A percentile compares a stretch with the other conserved stretches of the same genome.
These are phyloP conservation scores for Trogon surrucura DNA, from an alignment of 2,113 vertebrate species.

Conservation along the genomic window DNA sequence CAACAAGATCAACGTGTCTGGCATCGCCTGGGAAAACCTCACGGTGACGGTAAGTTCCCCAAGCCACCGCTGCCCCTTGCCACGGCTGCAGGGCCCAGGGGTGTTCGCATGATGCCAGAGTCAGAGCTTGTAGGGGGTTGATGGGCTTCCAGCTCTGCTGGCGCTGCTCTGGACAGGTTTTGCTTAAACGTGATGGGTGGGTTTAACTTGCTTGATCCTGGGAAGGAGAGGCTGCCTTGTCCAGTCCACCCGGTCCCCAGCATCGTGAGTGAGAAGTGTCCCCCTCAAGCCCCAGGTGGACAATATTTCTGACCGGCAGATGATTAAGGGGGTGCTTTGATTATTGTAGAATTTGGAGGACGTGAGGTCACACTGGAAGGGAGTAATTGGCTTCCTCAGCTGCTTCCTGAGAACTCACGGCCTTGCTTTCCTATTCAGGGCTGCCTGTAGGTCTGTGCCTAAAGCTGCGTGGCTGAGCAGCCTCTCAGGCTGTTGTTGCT, in stretches of 20 bases:
- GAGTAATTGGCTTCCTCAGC: too few relatives aligned
- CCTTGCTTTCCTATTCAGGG: too few relatives aligned
- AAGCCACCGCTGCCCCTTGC: accelerated
- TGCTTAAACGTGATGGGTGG: accelerated
- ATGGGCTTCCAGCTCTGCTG: not conserved
- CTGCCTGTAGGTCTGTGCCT: not conserved
- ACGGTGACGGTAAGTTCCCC: conserved; percentile 85
- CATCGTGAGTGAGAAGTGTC: accelerated
- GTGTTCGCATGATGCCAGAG: accelerated
- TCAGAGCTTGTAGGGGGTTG: not conserved
- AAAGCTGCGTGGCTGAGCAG: not conserved
- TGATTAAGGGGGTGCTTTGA: not conserved
- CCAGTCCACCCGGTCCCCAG: not conserved
- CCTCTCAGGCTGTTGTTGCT: not conserved
- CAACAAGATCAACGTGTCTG: conserved; percentile 73
- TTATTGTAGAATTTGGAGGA: not conserved
- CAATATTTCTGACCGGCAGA: accelerated
- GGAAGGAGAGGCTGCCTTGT: not conserved
- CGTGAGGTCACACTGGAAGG: too few relatives aligned
- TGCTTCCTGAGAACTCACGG: too few relatives aligned
- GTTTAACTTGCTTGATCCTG: not conserved
- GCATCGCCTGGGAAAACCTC: conserved; percentile 87
- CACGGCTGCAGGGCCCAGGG: not conserved
- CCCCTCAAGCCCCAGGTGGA: not conserved
- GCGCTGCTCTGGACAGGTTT: not conserved